Percentiles rank a stretch among this genome's conserved stretches.
Evolutionary conservation across 2,797 vertebrate species (phyloP).

Genomic region (Halcyon badia): DNA sequence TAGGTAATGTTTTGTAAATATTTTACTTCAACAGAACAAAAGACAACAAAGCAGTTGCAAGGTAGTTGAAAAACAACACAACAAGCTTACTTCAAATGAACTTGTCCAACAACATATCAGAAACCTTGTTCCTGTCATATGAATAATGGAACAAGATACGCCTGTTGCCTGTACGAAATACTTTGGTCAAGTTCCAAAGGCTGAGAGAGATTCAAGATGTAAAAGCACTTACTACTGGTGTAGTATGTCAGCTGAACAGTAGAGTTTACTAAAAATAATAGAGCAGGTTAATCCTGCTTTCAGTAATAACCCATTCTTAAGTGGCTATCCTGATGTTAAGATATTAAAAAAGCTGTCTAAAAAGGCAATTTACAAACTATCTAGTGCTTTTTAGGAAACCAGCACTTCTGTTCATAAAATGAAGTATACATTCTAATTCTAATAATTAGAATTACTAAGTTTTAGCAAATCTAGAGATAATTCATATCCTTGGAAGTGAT

Average conservation of each 20-base stretch:
- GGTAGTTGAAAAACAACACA: not conserved
- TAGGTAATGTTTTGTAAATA: not conserved
- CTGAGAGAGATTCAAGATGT: not conserved
- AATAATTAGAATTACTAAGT: not conserved
- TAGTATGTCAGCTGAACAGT: not conserved
- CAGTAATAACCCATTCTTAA: not conserved
- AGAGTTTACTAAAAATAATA: not conserved
- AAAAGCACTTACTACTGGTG: not conserved
- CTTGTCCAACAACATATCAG: not conserved
- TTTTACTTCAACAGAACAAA: not conserved
- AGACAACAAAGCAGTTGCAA: not conserved
- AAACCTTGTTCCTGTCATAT: not conserved
- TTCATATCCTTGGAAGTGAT: not conserved
- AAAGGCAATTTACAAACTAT: not conserved
- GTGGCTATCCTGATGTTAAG: not conserved
- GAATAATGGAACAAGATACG: not conserved
- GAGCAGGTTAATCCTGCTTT: not conserved
- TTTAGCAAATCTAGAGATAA: not conserved
- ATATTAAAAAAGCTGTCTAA: not conserved
- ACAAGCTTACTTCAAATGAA: not conserved
- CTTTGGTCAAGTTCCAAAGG: not conserved
- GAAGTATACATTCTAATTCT: not conserved
- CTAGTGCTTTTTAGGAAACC: not conserved
- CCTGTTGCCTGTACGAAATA: not conserved
- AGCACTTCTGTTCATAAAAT: not conserved